A percentile compares a stretch with the other conserved stretches of the same genome.
Evolutionary conservation across 2,113 vertebrate species (phyloP).

Genomic region (Rostratula benghalensis): DNA sequence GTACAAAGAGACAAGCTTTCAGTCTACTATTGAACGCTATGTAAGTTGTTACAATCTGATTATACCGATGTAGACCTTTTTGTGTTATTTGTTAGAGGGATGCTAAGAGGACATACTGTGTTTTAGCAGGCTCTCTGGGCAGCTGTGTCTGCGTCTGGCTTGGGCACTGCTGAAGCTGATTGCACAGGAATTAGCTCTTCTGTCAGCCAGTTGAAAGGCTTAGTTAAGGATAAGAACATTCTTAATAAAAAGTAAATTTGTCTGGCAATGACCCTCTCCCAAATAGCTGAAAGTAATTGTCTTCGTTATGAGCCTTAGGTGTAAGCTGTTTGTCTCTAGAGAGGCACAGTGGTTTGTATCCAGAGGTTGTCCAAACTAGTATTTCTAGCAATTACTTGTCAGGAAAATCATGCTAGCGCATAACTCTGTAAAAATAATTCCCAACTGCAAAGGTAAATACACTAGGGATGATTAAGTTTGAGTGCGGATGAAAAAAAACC

Average conservation of each 20-base stretch:
- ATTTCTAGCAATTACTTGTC: neutral
- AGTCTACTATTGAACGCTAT: accelerated
- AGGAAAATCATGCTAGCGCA: neutral
- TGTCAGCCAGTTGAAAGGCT: conserved; percentile 7
- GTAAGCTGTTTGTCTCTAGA: neutral
- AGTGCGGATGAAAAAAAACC: neutral
- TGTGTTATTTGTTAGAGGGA: neutral
- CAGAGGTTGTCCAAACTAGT: neutral
- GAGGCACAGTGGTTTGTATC: neutral
- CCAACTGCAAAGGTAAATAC: neutral
- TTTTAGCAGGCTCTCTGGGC: neutral
- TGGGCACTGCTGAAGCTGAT: neutral
- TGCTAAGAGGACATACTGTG: neutral
- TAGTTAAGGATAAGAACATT: neutral
- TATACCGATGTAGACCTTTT: neutral
- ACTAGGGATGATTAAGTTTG: neutral
- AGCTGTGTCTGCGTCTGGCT: neutral
- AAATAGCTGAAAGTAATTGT: neutral
- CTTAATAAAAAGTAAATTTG: conserved; percentile 2
- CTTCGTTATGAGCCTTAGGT: neutral
- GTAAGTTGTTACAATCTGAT: neutral
- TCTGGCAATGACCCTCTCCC: neutral
- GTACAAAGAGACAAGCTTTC: neutral
- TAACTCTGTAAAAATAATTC: neutral
- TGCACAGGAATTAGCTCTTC: neutral